These are phyloP conservation scores for Mixornis gularis DNA, from an alignment of 2,113 vertebrate species.

Conservation along the genomic window DNA sequence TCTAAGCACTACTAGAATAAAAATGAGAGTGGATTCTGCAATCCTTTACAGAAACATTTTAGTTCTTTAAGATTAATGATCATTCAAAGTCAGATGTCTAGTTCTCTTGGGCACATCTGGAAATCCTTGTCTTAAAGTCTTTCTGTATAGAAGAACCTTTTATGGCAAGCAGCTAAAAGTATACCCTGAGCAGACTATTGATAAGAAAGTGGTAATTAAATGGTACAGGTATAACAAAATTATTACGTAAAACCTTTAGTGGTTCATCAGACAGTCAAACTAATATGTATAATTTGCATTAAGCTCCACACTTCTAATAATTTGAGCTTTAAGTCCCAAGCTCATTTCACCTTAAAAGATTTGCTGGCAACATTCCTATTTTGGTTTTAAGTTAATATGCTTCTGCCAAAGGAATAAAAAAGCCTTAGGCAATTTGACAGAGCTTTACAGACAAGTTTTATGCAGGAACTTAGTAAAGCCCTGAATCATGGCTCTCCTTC, in stretches of 20 bases:
- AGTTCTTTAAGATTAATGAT: not conserved
- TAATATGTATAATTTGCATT: not conserved
- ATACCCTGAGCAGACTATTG: not conserved
- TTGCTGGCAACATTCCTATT: conserved; percentile 15
- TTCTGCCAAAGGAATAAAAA: not conserved
- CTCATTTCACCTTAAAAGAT: conserved; percentile 8
- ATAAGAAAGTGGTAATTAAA: conserved; percentile 15
- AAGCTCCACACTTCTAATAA: not conserved
- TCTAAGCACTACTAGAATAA: not conserved
- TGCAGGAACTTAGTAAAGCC: not conserved
- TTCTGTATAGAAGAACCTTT: not conserved
- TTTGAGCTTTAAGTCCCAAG: not conserved
- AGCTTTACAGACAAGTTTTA: not conserved
- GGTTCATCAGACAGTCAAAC: not conserved
- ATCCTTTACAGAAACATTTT: not conserved
- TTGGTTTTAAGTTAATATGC: conserved; percentile 3
- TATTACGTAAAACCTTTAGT: not conserved
- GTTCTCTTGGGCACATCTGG: not conserved
- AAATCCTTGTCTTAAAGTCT: not conserved
- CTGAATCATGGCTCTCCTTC: not conserved
- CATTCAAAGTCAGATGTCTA: not conserved
- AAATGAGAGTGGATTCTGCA: not conserved
- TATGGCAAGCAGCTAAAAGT: not conserved
- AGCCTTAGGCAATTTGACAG: not conserved
- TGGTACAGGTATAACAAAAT: not conserved